A percentile compares a stretch with the other conserved stretches of the same genome.
Conservation (phyloP, 2,113 vertebrate genomes). For the Aplodontia rufa region DNA sequence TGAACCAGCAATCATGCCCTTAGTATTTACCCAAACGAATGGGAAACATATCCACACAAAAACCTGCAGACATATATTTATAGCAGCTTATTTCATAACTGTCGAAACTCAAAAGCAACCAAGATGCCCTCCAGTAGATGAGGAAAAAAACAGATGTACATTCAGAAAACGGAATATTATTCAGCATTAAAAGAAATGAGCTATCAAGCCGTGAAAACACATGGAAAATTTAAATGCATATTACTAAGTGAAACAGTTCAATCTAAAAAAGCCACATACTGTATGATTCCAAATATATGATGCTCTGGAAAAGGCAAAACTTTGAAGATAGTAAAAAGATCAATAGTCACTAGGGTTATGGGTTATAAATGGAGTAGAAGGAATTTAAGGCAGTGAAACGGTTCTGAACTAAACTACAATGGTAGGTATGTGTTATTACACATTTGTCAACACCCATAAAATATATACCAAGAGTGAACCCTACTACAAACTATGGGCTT, state of each 20-base stretch:
- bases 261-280: neutral
- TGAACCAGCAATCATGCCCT: neutral
- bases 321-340: neutral
- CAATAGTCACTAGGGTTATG: neutral
- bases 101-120: neutral
- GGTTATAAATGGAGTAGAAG: neutral
- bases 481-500: neutral
- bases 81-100: neutral
- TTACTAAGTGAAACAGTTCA: neutral
- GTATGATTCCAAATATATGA: neutral
- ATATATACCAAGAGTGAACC: neutral
- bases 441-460: neutral
- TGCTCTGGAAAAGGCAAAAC: neutral
- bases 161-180: neutral
- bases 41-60: neutral
- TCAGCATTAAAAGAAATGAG: constrained; percentile 24
- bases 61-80: neutral
- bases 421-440: neutral
- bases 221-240: neutral
- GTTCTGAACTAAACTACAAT: no score
- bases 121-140: neutral
- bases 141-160: neutral
- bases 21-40: neutral
- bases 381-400: neutral
- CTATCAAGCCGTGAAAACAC: neutral